Conservation (phyloP, 2,888 invertebrate species). For the Acleris laterana region DNA sequence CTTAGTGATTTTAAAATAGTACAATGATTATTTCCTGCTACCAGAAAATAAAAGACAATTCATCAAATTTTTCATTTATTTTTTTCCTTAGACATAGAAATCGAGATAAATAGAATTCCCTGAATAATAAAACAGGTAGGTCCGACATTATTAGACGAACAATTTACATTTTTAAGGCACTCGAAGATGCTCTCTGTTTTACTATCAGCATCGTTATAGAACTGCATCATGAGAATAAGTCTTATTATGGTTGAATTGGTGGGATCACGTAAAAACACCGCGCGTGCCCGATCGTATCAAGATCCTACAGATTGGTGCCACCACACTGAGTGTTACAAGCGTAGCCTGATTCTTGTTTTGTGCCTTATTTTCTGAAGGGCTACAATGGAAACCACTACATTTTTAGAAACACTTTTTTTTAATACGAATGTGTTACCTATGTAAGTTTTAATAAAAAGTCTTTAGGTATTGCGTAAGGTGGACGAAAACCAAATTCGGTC, state of each 20-base stretch:
- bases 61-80: too few relatives aligned
- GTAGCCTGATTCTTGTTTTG: slow-evolving; percentile 4
- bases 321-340: slow-evolving; percentile 17
- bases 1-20: too few relatives aligned
- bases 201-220: slow-evolving; percentile 20
- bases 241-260: slow-evolving; percentile 73
- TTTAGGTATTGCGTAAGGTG: background rate
- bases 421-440: too few relatives aligned
- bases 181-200: slow-evolving; percentile 28
- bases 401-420: background rate
- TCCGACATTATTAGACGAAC: slow-evolving; percentile 1
- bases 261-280: slow-evolving; percentile 68
- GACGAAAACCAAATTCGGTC: background rate
- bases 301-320: slow-evolving; percentile 53
- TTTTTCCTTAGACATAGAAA: too few relatives aligned
- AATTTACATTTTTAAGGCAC: slow-evolving; percentile 9
- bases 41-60: too few relatives aligned
- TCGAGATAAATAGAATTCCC: too few relatives aligned
- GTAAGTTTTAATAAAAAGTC: background rate
- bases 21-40: too few relatives aligned
- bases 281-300: slow-evolving; percentile 68
- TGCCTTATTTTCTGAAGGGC: slow-evolving; percentile 3
- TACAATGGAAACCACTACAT: background rate
- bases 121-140: too few relatives aligned
- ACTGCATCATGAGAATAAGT: slow-evolving; percentile 71